phyloP scores from a whole-genome alignment of 2,888 invertebrate genomes.

The Icerya purchasi region DNA sequence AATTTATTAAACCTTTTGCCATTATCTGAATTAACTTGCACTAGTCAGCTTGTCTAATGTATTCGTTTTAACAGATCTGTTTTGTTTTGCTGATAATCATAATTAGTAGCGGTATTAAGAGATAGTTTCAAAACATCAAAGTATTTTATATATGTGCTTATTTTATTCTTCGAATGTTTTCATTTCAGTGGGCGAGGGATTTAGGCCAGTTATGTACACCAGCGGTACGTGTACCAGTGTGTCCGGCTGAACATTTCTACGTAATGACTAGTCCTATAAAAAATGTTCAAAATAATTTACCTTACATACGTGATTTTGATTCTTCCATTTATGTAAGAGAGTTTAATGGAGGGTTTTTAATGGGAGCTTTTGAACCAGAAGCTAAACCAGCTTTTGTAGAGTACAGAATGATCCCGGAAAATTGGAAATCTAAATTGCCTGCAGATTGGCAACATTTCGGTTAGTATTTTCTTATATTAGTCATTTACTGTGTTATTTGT shows the following conservation, averaged over 20 bases:
- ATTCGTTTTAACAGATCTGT: too few relatives aligned
- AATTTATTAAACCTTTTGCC: too few relatives aligned
- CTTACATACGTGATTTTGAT: slow-evolving; percentile 42
- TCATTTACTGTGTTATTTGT: background rate
- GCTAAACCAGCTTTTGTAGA: slow-evolving; percentile 39
- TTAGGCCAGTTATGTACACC: slow-evolving; percentile 35
- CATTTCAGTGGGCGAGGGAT: slow-evolving; percentile 33
- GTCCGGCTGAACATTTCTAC: slow-evolving; percentile 47
- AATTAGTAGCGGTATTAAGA: background rate
- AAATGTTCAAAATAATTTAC: slow-evolving; percentile 24
- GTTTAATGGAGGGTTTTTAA: slow-evolving; percentile 35
- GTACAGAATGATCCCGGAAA: slow-evolving; percentile 28
- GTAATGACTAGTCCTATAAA: slow-evolving; percentile 32
- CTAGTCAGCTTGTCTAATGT: too few relatives aligned
- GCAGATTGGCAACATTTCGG: slow-evolving; percentile 36
- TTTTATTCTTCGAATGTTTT: background rate
- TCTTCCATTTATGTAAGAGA: slow-evolving; percentile 37
- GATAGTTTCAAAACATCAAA: background rate
- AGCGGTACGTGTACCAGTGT: slow-evolving; percentile 42
- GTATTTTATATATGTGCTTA: background rate
- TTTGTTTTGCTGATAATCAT: background rate
- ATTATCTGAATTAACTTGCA: too few relatives aligned
- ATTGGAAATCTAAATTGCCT: slow-evolving; percentile 27
- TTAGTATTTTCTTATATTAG: slow-evolving; percentile 23
- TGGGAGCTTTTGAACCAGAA: slow-evolving; percentile 42